A percentile compares a stretch with the other conserved stretches of the same genome.
Evolutionary conservation across 2,888 invertebrate species (phyloP).

Genomic region (Ormyrus thymus): DNA sequence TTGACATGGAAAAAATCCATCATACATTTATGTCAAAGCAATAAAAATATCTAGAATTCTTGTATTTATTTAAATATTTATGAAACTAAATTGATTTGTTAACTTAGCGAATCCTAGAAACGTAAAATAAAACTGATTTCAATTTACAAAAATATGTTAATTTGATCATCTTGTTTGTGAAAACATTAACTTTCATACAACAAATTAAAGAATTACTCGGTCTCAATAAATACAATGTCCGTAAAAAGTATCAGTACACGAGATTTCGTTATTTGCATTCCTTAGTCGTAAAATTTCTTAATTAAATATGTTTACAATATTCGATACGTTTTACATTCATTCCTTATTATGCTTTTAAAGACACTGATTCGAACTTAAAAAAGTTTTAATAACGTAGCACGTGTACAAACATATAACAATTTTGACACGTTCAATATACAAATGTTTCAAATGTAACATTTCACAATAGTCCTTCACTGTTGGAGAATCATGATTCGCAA

Average conservation of each 20-base stretch:
- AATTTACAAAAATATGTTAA: constrained; percentile 30
- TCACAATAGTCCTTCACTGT: constrained; percentile 46
- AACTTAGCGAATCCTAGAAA: constrained; percentile 9
- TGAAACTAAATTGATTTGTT: constrained; percentile 2
- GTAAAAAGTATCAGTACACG: constrained; percentile 27
- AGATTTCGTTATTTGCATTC: constrained; percentile 2
- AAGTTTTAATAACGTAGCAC: constrained; percentile 40
- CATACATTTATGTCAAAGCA: constrained; percentile 43
- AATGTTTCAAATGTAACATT: constrained; percentile 45
- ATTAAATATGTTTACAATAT: constrained; percentile 13
- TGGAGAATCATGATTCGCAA: constrained; percentile 14
- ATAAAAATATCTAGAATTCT: constrained; percentile 36
- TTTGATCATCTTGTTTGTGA: constrained; percentile 24
- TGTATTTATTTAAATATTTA: not conserved
- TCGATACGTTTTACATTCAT: constrained; percentile 29
- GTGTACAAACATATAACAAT: constrained; percentile 46
- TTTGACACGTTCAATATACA: constrained; percentile 52
- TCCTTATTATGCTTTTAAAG: constrained; percentile 17
- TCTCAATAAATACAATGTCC: constrained; percentile 26
- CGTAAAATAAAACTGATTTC: constrained; percentile 33
- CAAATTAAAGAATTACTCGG: constrained; percentile 12
- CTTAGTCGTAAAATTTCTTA: constrained; percentile 23
- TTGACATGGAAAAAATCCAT: constrained; percentile 26
- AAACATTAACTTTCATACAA: constrained; percentile 39
- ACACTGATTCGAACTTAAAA: constrained; percentile 14